Conservation (phyloP, 2,797 vertebrate species). For the Epinephelus awoara region DNA sequence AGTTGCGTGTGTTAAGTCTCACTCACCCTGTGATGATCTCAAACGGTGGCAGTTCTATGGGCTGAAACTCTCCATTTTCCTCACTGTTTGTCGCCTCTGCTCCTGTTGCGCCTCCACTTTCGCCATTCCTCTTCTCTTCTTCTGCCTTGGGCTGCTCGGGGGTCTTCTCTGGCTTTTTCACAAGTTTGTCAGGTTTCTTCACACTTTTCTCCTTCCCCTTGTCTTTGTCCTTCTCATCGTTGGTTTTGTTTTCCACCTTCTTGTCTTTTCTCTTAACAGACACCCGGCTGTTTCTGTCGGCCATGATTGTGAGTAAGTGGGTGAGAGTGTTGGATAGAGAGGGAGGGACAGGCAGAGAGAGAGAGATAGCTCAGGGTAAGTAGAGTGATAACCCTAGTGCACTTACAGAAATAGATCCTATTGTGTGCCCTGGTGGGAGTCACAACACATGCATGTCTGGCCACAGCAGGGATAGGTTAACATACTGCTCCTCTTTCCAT, state of each 20-base stretch:
- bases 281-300: conserved; percentile 80
- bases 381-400: conserved; percentile 73
- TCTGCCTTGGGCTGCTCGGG: conserved; percentile 48
- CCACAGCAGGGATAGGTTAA: conserved; percentile 49
- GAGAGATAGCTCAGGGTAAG: conserved; percentile 50
- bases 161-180: conserved; percentile 67
- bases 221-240: conserved; percentile 73
- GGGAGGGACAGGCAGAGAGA: conserved; percentile 44
- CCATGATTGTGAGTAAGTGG: conserved; percentile 79
- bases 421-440: conserved; percentile 73
- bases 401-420: conserved; percentile 81
- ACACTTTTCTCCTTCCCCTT: conserved; percentile 61
- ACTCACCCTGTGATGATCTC: conserved; percentile 95
- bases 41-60: conserved; percentile 94
- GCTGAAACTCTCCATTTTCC: conserved; percentile 87
- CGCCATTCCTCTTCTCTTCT: conserved; percentile 63
- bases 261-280: conserved; percentile 82
- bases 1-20: conserved; percentile 2
- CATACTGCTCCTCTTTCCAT: conserved; percentile 71
- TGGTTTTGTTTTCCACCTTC: conserved; percentile 76
- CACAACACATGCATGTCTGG: conserved; percentile 68
- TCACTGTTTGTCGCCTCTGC: conserved; percentile 59
- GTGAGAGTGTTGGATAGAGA: conserved; percentile 55
- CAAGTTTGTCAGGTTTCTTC: conserved; percentile 68
- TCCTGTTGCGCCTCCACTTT: conserved; percentile 64